Base-by-base conservation (phyloP, 2,797 vertebrate species). In the Denticeps clupeoides region DNA sequence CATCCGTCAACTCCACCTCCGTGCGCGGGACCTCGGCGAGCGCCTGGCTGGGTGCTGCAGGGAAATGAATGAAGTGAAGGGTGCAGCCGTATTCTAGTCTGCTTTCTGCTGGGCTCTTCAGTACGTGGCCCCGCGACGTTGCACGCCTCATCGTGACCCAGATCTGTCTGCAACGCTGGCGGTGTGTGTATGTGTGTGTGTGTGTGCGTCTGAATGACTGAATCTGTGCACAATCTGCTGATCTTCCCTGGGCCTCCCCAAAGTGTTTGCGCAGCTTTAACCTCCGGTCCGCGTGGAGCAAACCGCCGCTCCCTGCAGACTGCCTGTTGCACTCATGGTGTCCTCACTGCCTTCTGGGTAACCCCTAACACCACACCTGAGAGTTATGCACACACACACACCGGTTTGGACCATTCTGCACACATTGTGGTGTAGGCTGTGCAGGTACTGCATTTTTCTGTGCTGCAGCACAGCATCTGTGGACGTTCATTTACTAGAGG, bases 131-230 rank as follows among this genome's bases (percentile, higher is more conserved):
- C n/a, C n/a, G n/a, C n/a, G n/a, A n/a, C n/a, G n/a, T n/a, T n/a
- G n/a, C n/a, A n/a, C 5, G 32, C 32, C 11, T 5, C 29, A 32
- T 32, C 12, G 12, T 32, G 29, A 32, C 29, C 29, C 29, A 32
- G 29, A 32, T 32, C 11, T 32, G 29, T n/a, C 29, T 32, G 29
- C 6, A 15, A 32, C 29, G 32, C 32, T 32, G 12, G n/a, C 32
- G 32, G n/a, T 50, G 27, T 45, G 23, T 54, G 12, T 51, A 38
- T 43, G 3, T 26, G 12, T 49, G 26, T 28, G 25, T 44, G 37
- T 12, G 32, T 47, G 11, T 31, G 33, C 52, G 10, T 43, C 13
- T 51, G 37, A 35, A 29, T 12, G 11, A 7, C 12, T 5, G 11
- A 10, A n/a, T 42, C 5, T 3, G 10, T 28, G 27, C 8, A 21